phyloP scores from a whole-genome alignment of 1,140 invertebrate genomes.

The Papilio xuthus region DNA sequence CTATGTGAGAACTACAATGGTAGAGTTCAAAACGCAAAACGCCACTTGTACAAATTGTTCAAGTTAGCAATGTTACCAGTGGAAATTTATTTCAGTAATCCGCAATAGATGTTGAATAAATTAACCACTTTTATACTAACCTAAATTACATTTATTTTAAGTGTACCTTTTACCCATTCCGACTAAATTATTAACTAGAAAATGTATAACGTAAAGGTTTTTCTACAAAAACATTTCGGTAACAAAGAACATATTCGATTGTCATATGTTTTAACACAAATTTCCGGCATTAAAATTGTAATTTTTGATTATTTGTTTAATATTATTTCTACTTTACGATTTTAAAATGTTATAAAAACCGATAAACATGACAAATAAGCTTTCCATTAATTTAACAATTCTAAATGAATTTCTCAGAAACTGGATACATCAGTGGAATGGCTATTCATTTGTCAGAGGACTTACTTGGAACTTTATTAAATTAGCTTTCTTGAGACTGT shows the following conservation, averaged over 20 bases:
- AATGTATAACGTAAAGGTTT: no score
- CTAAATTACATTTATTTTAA: no score
- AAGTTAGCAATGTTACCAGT: not conserved
- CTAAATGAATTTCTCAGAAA: constrained; percentile 11
- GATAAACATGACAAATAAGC: no score
- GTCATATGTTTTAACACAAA: no score
- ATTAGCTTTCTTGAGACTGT: not conserved
- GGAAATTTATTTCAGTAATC: not conserved
- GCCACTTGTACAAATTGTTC: not conserved
- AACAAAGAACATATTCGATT: no score
- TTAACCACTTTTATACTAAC: not conserved
- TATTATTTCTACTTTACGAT: no score
- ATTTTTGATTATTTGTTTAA: no score
- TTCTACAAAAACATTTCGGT: no score
- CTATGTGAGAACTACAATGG: not conserved
- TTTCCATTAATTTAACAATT: not conserved
- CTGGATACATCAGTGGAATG: not conserved
- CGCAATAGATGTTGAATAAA: not conserved
- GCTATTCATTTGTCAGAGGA: not conserved
- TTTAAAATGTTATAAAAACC: no score
- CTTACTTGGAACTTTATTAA: constrained; percentile 1
- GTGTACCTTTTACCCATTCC: no score
- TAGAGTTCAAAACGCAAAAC: not conserved
- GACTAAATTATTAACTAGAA: no score
- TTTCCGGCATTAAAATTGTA: no score